Evolutionary conservation across 2,797 vertebrate genomes (phyloP).

Genomic region (Coccyzus lansbergi): DNA sequence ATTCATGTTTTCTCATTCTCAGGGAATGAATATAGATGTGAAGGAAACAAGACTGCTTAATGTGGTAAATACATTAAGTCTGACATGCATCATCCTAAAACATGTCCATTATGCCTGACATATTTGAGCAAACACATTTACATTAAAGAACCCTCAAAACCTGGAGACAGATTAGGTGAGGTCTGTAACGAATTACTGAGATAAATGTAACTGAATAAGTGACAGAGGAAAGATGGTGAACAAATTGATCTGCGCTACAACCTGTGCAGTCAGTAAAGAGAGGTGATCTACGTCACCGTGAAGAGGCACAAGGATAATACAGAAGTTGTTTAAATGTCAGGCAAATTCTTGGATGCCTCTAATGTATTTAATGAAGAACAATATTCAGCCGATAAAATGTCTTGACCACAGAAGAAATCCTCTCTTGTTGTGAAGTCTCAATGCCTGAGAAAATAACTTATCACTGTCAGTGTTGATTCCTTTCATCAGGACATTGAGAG

Average conservation of each 20-base stretch:
- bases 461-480: conserved; percentile 69
- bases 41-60: conserved; percentile 49
- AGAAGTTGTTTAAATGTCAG: conserved; percentile 16
- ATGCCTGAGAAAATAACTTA: conserved; percentile 59
- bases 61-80: conserved; percentile 28
- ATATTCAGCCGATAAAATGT: background rate
- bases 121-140: conserved; percentile 56
- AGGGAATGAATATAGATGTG: background rate
- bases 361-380: conserved; percentile 29
- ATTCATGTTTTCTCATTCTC: background rate
- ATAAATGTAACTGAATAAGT: conserved; percentile 31
- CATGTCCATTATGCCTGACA: conserved; percentile 44
- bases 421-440: conserved; percentile 28
- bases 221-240: background rate
- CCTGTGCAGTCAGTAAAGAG: background rate
- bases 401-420: conserved; percentile 27
- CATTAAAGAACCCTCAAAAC: conserved; percentile 27
- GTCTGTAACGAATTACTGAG: conserved; percentile 32
- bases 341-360: background rate
- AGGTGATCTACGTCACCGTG: background rate
- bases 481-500: conserved; percentile 65
- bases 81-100: conserved; percentile 34
- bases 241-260: background rate
- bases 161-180: conserved; percentile 29
- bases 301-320: background rate